Conservation (phyloP, 2,888 invertebrate species). For the Anarsia innoxiella region DNA sequence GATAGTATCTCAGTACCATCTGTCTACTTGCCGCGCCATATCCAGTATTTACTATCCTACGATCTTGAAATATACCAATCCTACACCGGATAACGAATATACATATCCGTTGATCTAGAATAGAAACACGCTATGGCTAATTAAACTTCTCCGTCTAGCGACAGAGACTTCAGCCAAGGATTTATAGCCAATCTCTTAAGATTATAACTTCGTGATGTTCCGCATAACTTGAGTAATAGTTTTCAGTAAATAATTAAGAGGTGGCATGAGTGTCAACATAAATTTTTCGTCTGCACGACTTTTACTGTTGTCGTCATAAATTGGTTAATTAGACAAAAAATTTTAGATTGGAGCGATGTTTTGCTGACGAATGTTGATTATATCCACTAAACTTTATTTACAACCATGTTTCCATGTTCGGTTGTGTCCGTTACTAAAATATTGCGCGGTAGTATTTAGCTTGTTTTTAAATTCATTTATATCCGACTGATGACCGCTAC, state of each 20-base stretch:
- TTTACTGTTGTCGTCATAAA: slow-evolving; percentile 60
- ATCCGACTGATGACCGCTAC: not conserved
- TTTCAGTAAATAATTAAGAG: slow-evolving; percentile 30
- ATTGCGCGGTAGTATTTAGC: slow-evolving; percentile 5
- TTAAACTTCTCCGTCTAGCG: slow-evolving; percentile 42
- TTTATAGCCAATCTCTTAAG: slow-evolving; percentile 40
- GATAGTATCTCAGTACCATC: slow-evolving; percentile 53
- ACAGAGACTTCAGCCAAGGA: slow-evolving; percentile 31
- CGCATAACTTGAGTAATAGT: slow-evolving; percentile 28
- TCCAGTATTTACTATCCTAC: slow-evolving; percentile 44
- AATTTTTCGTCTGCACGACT: slow-evolving; percentile 41
- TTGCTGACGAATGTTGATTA: not conserved
- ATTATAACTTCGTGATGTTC: slow-evolving; percentile 30
- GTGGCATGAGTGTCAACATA: slow-evolving; percentile 30
- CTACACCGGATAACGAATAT: slow-evolving; percentile 38
- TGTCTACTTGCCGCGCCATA: slow-evolving; percentile 51
- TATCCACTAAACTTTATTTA: slow-evolving; percentile 3
- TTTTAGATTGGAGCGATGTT: slow-evolving; percentile 41
- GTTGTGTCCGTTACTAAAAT: slow-evolving; percentile 1
- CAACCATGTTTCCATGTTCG: not conserved
- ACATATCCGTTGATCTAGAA: slow-evolving; percentile 46
- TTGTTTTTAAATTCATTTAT: slow-evolving; percentile 3
- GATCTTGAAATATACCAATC: slow-evolving; percentile 55
- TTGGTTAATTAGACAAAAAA: slow-evolving; percentile 49
- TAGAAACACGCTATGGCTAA: slow-evolving; percentile 48